Conservation (phyloP, 2,113 vertebrate species). For the Excalfactoria chinensis region DNA sequence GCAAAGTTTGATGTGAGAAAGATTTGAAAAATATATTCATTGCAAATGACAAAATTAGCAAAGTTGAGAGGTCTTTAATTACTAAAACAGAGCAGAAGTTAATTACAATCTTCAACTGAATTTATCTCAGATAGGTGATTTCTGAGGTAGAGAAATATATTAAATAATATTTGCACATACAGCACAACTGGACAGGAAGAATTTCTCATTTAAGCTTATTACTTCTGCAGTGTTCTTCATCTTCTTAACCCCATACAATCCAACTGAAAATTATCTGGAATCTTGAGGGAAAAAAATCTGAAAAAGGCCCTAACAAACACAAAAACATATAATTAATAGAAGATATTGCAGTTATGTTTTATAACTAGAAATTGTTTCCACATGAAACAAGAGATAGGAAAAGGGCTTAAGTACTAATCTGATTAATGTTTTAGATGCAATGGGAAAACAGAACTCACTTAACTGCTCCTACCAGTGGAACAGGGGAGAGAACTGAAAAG, state of each 20-base stretch:
- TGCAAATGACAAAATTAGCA: neutral
- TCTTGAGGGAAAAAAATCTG: neutral
- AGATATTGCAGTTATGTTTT: neutral
- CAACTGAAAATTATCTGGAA: neutral
- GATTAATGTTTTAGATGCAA: neutral
- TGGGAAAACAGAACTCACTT: neutral
- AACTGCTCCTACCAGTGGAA: neutral
- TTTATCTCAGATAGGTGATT: neutral
- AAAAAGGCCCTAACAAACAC: neutral
- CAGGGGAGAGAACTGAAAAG: neutral
- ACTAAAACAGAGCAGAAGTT: neutral
- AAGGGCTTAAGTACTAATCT: neutral
- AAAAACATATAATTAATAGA: neutral
- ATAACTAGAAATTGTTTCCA: neutral
- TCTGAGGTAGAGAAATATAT: neutral
- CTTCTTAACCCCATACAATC: neutral
- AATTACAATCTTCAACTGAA: neutral
- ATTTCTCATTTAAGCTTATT: neutral
- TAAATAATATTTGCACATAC: neutral
- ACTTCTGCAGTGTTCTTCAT: neutral
- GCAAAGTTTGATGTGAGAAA: neutral
- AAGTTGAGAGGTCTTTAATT: neutral
- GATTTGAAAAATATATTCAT: neutral
- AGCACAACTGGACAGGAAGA: accelerated
- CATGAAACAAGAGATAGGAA: neutral